Percentiles rank a stretch among this genome's conserved stretches.
Evolutionary conservation across 1,140 invertebrate genomes (phyloP).

Genomic region (Kradibia gibbosae): DNA sequence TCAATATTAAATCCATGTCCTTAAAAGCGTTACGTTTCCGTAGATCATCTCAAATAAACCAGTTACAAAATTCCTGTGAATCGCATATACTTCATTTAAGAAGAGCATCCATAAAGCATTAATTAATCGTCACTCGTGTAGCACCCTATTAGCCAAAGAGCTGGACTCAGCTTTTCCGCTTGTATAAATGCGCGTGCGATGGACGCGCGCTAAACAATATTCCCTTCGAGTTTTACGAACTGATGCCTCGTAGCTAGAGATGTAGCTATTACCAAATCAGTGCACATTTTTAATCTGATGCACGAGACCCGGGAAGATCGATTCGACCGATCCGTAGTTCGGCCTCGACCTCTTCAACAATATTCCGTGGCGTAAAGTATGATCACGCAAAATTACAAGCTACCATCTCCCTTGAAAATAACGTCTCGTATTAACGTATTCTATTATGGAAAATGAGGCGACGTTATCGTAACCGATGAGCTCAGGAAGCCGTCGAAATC

Average conservation of each 20-base stretch:
- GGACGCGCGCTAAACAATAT: neutral
- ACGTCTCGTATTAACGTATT: conserved; percentile 67
- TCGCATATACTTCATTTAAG: neutral
- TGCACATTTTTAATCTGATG: conserved; percentile 39
- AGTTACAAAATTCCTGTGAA: neutral
- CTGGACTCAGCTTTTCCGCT: conserved; percentile 18
- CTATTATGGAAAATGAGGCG: conserved; percentile 59
- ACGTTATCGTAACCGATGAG: conserved; percentile 63
- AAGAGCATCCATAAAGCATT: conserved; percentile 41
- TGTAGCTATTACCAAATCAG: conserved; percentile 13
- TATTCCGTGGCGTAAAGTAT: neutral
- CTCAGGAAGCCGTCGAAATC: conserved; percentile 54
- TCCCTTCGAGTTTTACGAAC: neutral
- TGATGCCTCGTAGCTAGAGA: neutral
- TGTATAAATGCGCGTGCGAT: conserved; percentile 21
- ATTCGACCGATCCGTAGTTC: neutral
- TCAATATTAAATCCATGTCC: neutral
- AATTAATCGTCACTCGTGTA: conserved; percentile 37
- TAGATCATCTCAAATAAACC: neutral
- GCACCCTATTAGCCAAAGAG: neutral
- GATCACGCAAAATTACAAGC: conserved; percentile 9
- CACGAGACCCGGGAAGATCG: neutral
- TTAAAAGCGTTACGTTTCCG: neutral
- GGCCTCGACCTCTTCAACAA: neutral
- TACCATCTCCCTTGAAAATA: conserved; percentile 46